Evolutionary conservation across 2,113 vertebrate genomes (phyloP).

Genomic region (Lasiurus borealis): DNA sequence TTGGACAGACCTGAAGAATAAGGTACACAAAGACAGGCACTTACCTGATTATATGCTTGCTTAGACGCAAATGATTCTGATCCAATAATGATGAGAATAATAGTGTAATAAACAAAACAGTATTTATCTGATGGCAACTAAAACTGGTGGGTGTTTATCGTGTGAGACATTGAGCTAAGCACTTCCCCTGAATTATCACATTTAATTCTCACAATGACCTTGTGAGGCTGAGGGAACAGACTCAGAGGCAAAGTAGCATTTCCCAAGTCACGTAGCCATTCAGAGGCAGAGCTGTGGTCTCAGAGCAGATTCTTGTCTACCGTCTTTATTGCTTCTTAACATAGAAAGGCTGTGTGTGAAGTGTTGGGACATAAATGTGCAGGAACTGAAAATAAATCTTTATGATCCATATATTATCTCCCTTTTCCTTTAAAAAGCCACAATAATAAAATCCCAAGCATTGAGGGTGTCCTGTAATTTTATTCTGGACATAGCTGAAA

Average conservation of each 20-base stretch:
- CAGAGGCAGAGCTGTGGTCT: not conserved
- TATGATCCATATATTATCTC: not conserved
- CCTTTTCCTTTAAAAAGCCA: not conserved
- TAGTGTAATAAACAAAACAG: not conserved
- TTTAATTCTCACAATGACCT: not conserved
- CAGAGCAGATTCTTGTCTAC: not conserved
- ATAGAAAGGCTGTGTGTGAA: not conserved
- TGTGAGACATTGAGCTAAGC: not conserved
- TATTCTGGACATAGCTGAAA: not conserved
- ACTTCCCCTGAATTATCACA: not conserved
- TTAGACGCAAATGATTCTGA: not conserved
- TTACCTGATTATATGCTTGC: accelerated
- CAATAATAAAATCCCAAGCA: not conserved
- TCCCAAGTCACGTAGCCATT: not conserved
- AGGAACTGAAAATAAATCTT: not conserved
- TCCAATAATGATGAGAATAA: not conserved
- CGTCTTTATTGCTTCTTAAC: accelerated
- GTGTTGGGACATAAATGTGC: not conserved
- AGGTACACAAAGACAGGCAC: accelerated
- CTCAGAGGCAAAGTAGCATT: not conserved
- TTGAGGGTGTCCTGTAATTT: not conserved
- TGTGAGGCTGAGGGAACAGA: not conserved
- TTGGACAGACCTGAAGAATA: not conserved
- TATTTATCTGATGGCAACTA: not conserved
- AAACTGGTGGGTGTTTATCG: not conserved